Evolutionary conservation across 2,888 invertebrate species (phyloP).

Genomic region (Beris chalybata): DNA sequence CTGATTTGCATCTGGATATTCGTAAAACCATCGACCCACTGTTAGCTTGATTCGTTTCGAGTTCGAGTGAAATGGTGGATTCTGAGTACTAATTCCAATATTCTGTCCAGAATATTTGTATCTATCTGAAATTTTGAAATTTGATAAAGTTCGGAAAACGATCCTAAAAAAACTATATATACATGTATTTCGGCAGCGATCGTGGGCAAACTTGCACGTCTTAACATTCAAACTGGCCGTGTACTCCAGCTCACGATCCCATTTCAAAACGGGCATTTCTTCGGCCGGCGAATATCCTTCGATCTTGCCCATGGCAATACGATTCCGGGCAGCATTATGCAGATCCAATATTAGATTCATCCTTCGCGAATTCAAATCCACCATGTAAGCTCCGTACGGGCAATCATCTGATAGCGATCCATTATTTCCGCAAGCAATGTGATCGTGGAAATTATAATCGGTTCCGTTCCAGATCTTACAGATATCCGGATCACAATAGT

Average conservation of each 20-base stretch:
- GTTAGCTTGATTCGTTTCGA: slow-evolving; percentile 51
- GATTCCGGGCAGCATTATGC: slow-evolving; percentile 51
- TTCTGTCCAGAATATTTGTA: slow-evolving; percentile 51
- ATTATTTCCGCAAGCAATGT: slow-evolving; percentile 49
- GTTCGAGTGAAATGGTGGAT: slow-evolving; percentile 49
- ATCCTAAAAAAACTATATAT: not conserved
- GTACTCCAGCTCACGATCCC: slow-evolving; percentile 51
- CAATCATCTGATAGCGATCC: slow-evolving; percentile 40
- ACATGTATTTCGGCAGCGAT: slow-evolving; percentile 50
- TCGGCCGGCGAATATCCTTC: slow-evolving; percentile 47
- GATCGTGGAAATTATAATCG: slow-evolving; percentile 45
- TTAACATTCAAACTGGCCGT: slow-evolving; percentile 50
- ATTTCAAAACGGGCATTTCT: slow-evolving; percentile 50
- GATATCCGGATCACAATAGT: slow-evolving; percentile 46
- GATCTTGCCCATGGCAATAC: slow-evolving; percentile 49
- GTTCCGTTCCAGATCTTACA: slow-evolving; percentile 51
- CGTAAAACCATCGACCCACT: slow-evolving; percentile 51
- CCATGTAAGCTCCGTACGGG: slow-evolving; percentile 39
- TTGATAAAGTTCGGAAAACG: not conserved
- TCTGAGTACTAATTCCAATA: slow-evolving; percentile 52
- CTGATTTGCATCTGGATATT: slow-evolving; percentile 51
- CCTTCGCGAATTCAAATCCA: slow-evolving; percentile 49
- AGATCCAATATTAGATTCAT: slow-evolving; percentile 50
- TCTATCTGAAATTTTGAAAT: slow-evolving; percentile 36
- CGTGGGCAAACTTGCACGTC: slow-evolving; percentile 50